Conservation (phyloP, 1,140 invertebrate species). For the Sycophaga agraensis region DNA sequence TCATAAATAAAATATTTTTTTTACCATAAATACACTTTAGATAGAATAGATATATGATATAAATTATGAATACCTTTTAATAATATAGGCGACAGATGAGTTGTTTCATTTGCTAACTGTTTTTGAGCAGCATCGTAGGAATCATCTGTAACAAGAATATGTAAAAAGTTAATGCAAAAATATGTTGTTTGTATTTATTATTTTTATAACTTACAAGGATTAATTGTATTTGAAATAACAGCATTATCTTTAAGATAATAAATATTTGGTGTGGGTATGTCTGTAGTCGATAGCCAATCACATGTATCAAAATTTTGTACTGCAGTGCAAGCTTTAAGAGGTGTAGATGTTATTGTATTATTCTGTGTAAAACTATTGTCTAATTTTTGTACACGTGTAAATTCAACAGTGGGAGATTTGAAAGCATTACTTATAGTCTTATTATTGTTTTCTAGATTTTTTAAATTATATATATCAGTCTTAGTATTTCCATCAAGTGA, state of each 20-base stretch:
- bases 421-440: not conserved
- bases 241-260: not conserved
- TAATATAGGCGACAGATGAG: slow-evolving; percentile 15
- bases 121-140: slow-evolving; percentile 7
- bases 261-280: not conserved
- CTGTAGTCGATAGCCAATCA: slow-evolving; percentile 17
- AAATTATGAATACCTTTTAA: slow-evolving; percentile 18
- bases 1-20: not conserved
- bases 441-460: not conserved
- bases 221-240: not conserved
- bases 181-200: not conserved
- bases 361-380: slow-evolving; percentile 9
- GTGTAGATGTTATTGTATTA: slow-evolving; percentile 15
- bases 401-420: slow-evolving; percentile 1
- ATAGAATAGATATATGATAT: not conserved
- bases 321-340: slow-evolving; percentile 13
- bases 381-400: not conserved
- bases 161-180: not conserved
- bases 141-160: slow-evolving; percentile 6
- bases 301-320: slow-evolving; percentile 14
- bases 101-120: not conserved
- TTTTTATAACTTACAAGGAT: not conserved
- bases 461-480: not conserved
- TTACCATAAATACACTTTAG: not conserved
- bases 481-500: not conserved